Evolutionary conservation across 2,888 invertebrate genomes (phyloP), one percentile per base, ranked within the genome.

Genomic region (Amiota minor): DNA sequence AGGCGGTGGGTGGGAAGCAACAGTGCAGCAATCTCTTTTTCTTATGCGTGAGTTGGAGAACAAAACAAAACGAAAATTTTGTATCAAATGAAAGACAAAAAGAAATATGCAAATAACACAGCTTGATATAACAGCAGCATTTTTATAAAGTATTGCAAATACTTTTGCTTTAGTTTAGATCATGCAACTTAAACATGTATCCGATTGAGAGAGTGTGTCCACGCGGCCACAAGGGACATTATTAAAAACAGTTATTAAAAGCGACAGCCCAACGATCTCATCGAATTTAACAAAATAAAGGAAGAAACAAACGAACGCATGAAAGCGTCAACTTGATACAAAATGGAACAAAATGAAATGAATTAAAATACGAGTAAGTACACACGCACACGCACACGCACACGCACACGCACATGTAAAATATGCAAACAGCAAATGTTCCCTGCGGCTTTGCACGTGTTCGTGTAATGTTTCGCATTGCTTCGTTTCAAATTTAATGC

Each of bases 361-460:
- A 78, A 70, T 6, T 35, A 35, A 35, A 35, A 35, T 35, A 77
- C 14, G 6, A 20, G 79, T 73, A 62, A 53, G 6, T 16, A 20
- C n/a, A 9, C 10, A 16, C 20, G 20, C 56, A 59, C 56, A 16
- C 56, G 20, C 56, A 59, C 56, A 59, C 11, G 16, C 16, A 16
- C 56, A 56, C n/a, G 18, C 10, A 59, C 1, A 4, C n/a, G 70
- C 45, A 71, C 23, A 23, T n/a, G 20, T 69, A 73, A 74, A 47
- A 59, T 20, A 59, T 9, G 1, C 18, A 59, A 16, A 59, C 18
- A 59, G 18, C 18, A 59, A 50, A 50, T 50, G 85, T 88, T 86
- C 89, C 88, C 88, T 84, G 88, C 86, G 86, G 88, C 88, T 88
- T 86, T 88, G 88, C 88, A 89, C 88, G 89, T 89, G 88, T 89